These are phyloP conservation scores for Pollenia labialis DNA, from an alignment of 2,888 invertebrate species.

Conservation along the genomic window DNA sequence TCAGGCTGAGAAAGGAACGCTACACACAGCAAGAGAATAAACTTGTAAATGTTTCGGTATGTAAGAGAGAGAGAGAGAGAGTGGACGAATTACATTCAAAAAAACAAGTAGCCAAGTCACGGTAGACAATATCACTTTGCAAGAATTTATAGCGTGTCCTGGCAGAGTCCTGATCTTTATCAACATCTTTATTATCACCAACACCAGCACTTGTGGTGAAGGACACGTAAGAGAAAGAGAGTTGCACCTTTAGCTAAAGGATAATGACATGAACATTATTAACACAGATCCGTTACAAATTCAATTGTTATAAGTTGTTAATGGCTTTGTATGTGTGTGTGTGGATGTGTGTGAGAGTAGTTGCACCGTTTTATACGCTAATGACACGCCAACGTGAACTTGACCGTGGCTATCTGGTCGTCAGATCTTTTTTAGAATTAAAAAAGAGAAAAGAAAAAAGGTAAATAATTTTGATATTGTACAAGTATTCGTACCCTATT, in stretches of 20 bases:
- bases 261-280: slow-evolving; percentile 31
- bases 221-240: slow-evolving; percentile 59
- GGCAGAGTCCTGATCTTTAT: slow-evolving; percentile 75
- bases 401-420: slow-evolving; percentile 82
- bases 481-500: slow-evolving; percentile 39
- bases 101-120: slow-evolving; percentile 70
- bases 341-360: slow-evolving; percentile 1
- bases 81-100: not conserved
- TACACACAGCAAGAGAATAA: not conserved
- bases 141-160: slow-evolving; percentile 54
- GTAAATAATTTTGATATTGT: slow-evolving; percentile 46
- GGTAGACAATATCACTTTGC: slow-evolving; percentile 60
- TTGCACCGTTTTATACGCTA: slow-evolving; percentile 77
- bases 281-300: slow-evolving; percentile 81
- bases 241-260: slow-evolving; percentile 74
- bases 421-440: slow-evolving; percentile 71
- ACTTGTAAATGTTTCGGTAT: not conserved
- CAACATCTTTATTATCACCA: slow-evolving; percentile 57
- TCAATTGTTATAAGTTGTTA: slow-evolving; percentile 77
- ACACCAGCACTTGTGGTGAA: slow-evolving; percentile 31
- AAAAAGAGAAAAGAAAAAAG: slow-evolving; percentile 20
- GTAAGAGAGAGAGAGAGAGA: not conserved
- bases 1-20: slow-evolving; percentile 26
- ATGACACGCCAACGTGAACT: slow-evolving; percentile 81
- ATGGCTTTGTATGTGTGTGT: slow-evolving; percentile 11